A percentile compares a stretch with the other conserved stretches of the same genome.
phyloP scores from a whole-genome alignment of 2,888 invertebrate genomes.

The Steromphala cineraria region DNA sequence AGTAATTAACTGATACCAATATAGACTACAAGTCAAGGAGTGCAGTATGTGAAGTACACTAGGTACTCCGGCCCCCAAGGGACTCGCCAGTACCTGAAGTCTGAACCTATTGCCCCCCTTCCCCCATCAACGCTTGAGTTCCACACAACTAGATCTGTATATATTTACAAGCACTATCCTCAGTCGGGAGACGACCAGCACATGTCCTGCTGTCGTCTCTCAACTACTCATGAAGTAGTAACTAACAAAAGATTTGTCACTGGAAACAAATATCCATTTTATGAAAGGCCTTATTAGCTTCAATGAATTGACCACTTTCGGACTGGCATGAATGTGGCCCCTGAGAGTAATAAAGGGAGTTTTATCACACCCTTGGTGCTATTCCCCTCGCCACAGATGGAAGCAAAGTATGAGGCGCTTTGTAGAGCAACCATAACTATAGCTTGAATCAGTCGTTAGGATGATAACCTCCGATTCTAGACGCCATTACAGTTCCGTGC shows the following conservation, averaged over 20 bases:
- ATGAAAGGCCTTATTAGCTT: neutral
- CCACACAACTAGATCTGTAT: no score
- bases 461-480: neutral
- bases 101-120: no score
- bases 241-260: constrained; percentile 1
- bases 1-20: no score
- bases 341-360: neutral
- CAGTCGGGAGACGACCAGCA: no score
- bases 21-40: no score
- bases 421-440: neutral
- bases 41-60: no score
- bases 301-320: constrained; percentile 10
- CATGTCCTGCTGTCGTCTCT: neutral
- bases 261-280: neutral
- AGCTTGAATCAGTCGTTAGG: neutral
- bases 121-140: no score
- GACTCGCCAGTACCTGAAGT: no score
- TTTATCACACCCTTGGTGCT: neutral
- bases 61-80: no score
- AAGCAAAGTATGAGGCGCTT: neutral
- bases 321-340: neutral
- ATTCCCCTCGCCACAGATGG: constrained; percentile 1
- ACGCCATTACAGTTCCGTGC: neutral
- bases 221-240: neutral
- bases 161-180: no score